A percentile compares a stretch with the other conserved stretches of the same genome.
Evolutionary conservation across 1,140 invertebrate species (phyloP).

Genomic region (Plodia interpunctella): DNA sequence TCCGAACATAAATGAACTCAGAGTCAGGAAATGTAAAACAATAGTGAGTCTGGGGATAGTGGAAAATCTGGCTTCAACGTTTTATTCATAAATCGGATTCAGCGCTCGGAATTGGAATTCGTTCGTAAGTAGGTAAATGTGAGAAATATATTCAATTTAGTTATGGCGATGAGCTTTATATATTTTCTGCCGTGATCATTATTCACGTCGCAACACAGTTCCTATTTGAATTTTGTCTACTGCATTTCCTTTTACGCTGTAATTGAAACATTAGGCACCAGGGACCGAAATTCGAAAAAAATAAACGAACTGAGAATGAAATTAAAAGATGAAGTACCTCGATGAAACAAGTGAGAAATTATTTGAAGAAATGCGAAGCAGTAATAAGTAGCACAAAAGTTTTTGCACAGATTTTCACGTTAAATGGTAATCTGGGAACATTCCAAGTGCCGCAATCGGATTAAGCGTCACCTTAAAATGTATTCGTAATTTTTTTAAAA

Average conservation of each 20-base stretch:
- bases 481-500: slow-evolving; percentile 20
- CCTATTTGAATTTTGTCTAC: slow-evolving; percentile 27
- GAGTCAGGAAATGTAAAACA: slow-evolving; percentile 7
- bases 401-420: slow-evolving; percentile 42
- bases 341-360: slow-evolving; percentile 54
- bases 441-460: slow-evolving; percentile 37
- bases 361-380: slow-evolving; percentile 48
- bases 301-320: slow-evolving; percentile 46
- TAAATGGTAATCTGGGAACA: slow-evolving; percentile 39
- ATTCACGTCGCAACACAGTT: slow-evolving; percentile 21
- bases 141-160: slow-evolving; percentile 16
- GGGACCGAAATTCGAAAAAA: slow-evolving; percentile 36
- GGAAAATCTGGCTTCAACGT: slow-evolving; percentile 11
- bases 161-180: slow-evolving; percentile 9
- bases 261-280: slow-evolving; percentile 36
- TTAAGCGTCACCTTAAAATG: slow-evolving; percentile 34
- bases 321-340: slow-evolving; percentile 53
- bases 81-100: slow-evolving; percentile 16
- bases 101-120: slow-evolving; percentile 15
- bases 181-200: slow-evolving; percentile 14
- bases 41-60: slow-evolving; percentile 8
- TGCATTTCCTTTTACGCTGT: slow-evolving; percentile 28
- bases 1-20: not conserved
- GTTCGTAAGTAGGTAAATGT: slow-evolving; percentile 14
- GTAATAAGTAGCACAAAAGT: slow-evolving; percentile 46